Evolutionary conservation across 2,888 invertebrate genomes (phyloP), one percentile per base, ranked within the genome.

Genomic region (Dynastes maya): DNA sequence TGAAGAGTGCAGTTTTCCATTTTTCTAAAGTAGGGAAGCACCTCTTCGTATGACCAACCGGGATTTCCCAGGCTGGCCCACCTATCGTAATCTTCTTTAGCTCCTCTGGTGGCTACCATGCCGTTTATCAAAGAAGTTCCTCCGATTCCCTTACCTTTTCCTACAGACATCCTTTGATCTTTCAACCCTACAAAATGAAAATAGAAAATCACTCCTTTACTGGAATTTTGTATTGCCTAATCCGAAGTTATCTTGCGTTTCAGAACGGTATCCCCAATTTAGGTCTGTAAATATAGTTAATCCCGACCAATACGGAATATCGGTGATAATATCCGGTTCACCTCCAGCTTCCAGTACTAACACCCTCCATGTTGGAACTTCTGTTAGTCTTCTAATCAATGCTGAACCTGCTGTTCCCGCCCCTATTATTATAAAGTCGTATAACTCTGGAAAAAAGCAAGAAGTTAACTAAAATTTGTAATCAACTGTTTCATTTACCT

Each of bases 51-150:
- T 55, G 92, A 91, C 95, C 95, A 95, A 0, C 94, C 95, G 0
- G 90, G 87, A 85, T 94, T 94, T 0, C 94, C 96, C 84, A 92
- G 85, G 0, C 88, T 89, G 27, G 91, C 91, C 96, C 96, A 96
- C 2, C 90, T 88, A 84, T 96, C 93, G 85, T 94, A 96, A 85
- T 96, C 96, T 1, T 90, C 87, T 0, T 91, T 90, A 82, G 92
- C 90, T n/a, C 94, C 95, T 80, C 95, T 89, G 0, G 94, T 94
- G 83, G 94, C 95, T 84, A 94, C 93, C 95, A 96, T 95, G 83
- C 93, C 93, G 85, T 96, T 96, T 6, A 96, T 89, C 0, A 94
- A 93, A 81, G 94, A 94, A 8, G 93, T 93, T 1, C 96, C 96
- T 4, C 96, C 96, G 85, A 96, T 91, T 0, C 94, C 94, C 87